phyloP scores from a whole-genome alignment of 2,888 invertebrate species.

The Synergus laeviventris region DNA sequence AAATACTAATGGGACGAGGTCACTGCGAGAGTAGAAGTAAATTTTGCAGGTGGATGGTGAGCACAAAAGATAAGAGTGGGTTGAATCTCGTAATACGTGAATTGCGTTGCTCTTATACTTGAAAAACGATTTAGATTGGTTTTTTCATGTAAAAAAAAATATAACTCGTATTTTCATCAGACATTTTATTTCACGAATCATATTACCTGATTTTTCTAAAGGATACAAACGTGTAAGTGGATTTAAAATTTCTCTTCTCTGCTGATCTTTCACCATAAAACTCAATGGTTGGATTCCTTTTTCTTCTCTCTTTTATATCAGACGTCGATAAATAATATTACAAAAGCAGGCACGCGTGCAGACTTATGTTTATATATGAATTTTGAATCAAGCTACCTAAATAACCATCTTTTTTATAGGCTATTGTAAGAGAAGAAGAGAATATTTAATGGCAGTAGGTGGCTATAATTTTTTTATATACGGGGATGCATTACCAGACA shows the following conservation, averaged over 20 bases:
- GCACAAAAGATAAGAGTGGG: constrained; percentile 67
- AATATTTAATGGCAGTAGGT: not conserved
- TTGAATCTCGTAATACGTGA: constrained; percentile 60
- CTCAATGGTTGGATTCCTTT: constrained; percentile 1
- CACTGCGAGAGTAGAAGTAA: constrained; percentile 66
- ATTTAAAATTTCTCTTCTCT: not conserved
- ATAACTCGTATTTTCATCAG: constrained; percentile 25
- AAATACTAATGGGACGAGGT: constrained; percentile 72
- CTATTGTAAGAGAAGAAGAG: constrained; percentile 11
- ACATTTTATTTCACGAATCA: not conserved
- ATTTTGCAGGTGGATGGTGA: constrained; percentile 68
- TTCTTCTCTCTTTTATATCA: not conserved
- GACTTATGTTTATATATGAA: constrained; percentile 10
- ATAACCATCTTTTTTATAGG: constrained; percentile 34
- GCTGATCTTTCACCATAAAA: not conserved
- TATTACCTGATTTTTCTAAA: constrained; percentile 2
- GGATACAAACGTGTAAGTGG: not conserved
- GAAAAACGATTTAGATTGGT: constrained; percentile 52
- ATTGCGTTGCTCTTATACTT: constrained; percentile 45
- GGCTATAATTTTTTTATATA: constrained; percentile 15
- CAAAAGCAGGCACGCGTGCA: not conserved
- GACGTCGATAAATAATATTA: not conserved
- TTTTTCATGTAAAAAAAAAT: constrained; percentile 40
- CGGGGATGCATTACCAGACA: constrained; percentile 1
- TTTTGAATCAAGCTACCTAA: constrained; percentile 11